These are phyloP conservation scores for Eupsilia transversa DNA, from an alignment of 2,888 invertebrate species.

Conservation along the genomic window DNA sequence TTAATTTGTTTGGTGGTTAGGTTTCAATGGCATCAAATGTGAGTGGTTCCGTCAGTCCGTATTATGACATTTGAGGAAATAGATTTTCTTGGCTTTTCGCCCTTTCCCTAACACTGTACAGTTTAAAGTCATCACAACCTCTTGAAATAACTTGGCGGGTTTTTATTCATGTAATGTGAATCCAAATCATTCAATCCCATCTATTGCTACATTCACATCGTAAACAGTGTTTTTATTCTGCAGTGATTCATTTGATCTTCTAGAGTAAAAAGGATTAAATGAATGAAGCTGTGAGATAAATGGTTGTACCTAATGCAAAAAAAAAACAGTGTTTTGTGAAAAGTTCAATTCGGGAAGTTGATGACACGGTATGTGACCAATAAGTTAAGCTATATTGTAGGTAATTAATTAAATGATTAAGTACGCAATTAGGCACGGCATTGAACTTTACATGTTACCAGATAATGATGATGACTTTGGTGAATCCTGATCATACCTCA, in stretches of 20 bases:
- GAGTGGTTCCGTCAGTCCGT: background rate
- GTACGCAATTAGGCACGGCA: slow-evolving; percentile 52
- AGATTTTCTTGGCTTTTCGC: background rate
- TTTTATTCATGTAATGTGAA: background rate
- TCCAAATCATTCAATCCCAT: background rate
- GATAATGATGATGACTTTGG: slow-evolving; percentile 64
- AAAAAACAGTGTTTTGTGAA: background rate
- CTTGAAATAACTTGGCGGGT: background rate
- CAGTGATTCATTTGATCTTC: background rate
- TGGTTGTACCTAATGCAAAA: background rate
- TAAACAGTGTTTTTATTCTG: slow-evolving; percentile 2
- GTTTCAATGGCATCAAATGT: background rate
- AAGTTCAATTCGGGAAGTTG: background rate
- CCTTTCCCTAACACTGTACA: background rate
- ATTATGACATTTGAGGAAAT: background rate
- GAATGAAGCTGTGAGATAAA: background rate
- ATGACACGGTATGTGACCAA: slow-evolving; percentile 18
- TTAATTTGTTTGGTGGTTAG: background rate
- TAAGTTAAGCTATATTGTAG: slow-evolving; percentile 32
- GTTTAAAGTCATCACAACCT: background rate
- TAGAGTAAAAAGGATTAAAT: background rate
- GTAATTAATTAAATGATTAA: slow-evolving; percentile 50
- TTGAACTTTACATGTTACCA: slow-evolving; percentile 50
- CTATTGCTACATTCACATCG: background rate
- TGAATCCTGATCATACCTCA: slow-evolving; percentile 50